Evolutionary conservation across 2,888 invertebrate species (phyloP).

Genomic region (Diadromus collaris): DNA sequence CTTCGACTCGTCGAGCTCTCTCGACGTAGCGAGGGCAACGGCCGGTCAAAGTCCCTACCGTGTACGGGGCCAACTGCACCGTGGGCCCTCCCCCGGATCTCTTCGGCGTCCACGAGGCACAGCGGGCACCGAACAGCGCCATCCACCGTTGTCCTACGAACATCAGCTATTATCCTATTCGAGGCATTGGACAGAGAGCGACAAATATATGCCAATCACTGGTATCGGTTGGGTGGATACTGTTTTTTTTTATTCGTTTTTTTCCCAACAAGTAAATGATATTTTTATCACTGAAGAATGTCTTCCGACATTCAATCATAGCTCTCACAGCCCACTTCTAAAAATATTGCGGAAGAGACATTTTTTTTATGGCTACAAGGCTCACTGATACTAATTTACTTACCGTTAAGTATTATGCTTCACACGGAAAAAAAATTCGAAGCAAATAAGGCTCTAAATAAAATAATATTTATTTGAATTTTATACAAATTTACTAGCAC

Average conservation of each 20-base stretch:
- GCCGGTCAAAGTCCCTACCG: conserved; percentile 79
- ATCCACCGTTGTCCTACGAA: neutral
- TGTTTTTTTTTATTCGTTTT: neutral
- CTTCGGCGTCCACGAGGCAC: conserved; percentile 44
- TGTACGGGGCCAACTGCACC: conserved; percentile 49
- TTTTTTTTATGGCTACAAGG: too few relatives aligned
- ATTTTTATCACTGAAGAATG: neutral
- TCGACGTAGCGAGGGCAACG: conserved; percentile 74
- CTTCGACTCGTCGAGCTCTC: conserved; percentile 30
- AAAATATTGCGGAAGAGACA: too few relatives aligned
- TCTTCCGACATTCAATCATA: too few relatives aligned
- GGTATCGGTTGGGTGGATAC: neutral
- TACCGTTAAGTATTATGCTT: too few relatives aligned
- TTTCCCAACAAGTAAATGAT: neutral
- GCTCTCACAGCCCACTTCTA: too few relatives aligned
- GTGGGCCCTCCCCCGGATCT: conserved; percentile 42
- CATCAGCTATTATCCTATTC: neutral
- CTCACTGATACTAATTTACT: too few relatives aligned
- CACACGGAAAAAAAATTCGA: too few relatives aligned
- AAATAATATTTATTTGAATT: too few relatives aligned
- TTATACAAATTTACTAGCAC: too few relatives aligned
- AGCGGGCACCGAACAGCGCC: conserved; percentile 6
- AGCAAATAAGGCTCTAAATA: too few relatives aligned
- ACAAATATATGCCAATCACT: neutral
- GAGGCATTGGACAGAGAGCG: neutral